phyloP scores from a whole-genome alignment of 1,140 invertebrate genomes.

The Babylonia areolata region DNA sequence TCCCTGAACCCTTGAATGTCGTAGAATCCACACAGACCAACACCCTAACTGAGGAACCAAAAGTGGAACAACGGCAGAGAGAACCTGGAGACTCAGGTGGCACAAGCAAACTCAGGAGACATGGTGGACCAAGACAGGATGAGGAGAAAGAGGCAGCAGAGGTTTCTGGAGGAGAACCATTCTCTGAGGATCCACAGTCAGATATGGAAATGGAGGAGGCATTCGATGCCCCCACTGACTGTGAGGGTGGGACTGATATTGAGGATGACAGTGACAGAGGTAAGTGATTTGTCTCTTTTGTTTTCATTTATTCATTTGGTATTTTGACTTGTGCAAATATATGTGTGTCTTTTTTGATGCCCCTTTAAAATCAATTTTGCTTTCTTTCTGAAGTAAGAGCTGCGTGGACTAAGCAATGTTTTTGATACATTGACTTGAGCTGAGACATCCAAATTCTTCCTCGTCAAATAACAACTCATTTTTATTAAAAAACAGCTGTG shows the following conservation, averaged over 20 bases:
- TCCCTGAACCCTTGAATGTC: neutral
- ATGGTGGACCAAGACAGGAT: too few species aligned
- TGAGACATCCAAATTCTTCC: too few species aligned
- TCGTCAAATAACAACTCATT: too few species aligned
- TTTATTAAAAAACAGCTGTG: too few species aligned
- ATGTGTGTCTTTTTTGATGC: too few species aligned
- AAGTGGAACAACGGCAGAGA: neutral
- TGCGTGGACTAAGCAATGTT: too few species aligned
- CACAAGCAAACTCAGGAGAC: neutral
- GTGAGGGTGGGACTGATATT: neutral
- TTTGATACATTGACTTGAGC: too few species aligned
- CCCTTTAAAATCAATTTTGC: too few species aligned
- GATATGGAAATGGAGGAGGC: neutral
- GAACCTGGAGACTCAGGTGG: neutral
- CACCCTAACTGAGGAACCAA: neutral
- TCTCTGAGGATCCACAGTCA: neutral
- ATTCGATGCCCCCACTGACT: neutral
- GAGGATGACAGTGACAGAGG: constrained; percentile 12
- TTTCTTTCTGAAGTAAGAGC: too few species aligned
- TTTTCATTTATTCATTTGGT: too few species aligned
- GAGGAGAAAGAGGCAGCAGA: neutral
- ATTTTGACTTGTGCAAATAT: too few species aligned
- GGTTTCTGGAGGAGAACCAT: neutral
- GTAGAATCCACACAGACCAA: neutral
- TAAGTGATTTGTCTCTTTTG: neutral